Evolutionary conservation across 2,888 invertebrate species (phyloP), one percentile per base, ranked within the genome.

Genomic region (Rhopalosiphum nymphaeae): DNA sequence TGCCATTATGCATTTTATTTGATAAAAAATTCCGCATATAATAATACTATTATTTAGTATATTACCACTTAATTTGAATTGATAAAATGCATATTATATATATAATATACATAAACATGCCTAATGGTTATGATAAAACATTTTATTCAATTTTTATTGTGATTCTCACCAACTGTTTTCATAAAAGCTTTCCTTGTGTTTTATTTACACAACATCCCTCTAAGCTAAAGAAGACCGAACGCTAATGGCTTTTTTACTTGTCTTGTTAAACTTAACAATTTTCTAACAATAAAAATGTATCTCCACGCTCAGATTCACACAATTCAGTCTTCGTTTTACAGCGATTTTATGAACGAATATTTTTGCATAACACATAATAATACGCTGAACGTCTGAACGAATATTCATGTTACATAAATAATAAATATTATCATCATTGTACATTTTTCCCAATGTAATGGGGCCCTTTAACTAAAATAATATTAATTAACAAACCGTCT

Each of bases 281-380:
- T 78, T 42, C 21, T 42, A 78, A 78, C 36, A 36, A 78, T 78
- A 78, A 36, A 78, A 78, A 78, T 78, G 3, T 78, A 36, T 78
- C 36, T 78, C 78, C 78, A 78, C 21, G 78, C 78, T 78, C 36
- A 78, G 78, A 78, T 78, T 78, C 78, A 78, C 78, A 78, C 78
- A 78, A 36, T 78, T 36, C 78, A 36, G 78, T 21, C 78, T 78
- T 78, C 36, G 36, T 78, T 21, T 36, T 78, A 78, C 36, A 21
- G 36, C 21, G 78, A 36, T 78, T 78, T 78, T 21, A 78, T 36
- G 36, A 36, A 42, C 21, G 9, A 78, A 3, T 36, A 36, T 36
- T 78, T 78, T 78, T 78, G 78, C 78, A 78, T 78, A 78, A 78
- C 36, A 78, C 21, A n/a, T 67, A n/a, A 67, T n/a, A 67, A 67